Evolutionary conservation across 2,797 vertebrate species (phyloP), one percentile per base, ranked within the genome.

Genomic region (Pseudochirops corinnae): DNA sequence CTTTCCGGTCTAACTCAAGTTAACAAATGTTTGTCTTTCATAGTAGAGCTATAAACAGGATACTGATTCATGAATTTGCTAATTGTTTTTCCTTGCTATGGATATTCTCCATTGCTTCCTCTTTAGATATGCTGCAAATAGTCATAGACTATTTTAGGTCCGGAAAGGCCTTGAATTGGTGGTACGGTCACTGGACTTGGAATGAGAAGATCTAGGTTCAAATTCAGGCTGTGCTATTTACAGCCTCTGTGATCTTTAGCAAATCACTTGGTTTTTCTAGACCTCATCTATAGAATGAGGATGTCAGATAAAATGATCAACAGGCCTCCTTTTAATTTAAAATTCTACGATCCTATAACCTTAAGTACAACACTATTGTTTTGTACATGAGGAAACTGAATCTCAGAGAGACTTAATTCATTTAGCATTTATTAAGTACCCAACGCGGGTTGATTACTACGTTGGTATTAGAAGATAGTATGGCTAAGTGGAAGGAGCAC

Each of bases 21-120:
- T 87, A 87, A 87, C 74, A 87, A 87, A 87, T 50, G 74, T 87
- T 87, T 87, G 39, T 87, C 74, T 87, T 87, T 87, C 39, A 87
- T 87, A 87, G 39, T 50, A 87, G 39, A 87, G 39, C 24, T 87
- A 87, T 87, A 87, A 87, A 87, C 74, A 87, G 74, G 50, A 87
- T 87, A 87, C 74, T 87, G 39, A 50, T 87, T 87, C 74, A 50
- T 87, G 74, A 87, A 87, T 87, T 87, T 50, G 74, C 74, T 87
- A 87, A 87, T 87, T 87, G 74, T 87, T 87, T 87, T 87, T 87
- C 39, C 21, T 50, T 87, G 24, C 24, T 87, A 87, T 87, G 74
- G 21, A 11, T 87, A 50, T 87, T 87, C 16, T 24, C 74, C 39
- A 87, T 39, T 87, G 74, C 26, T 87, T 9, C 39, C 50, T 87